Conservation (phyloP, 2,888 invertebrate genomes). For the Chalcosyrphus nemorum region DNA sequence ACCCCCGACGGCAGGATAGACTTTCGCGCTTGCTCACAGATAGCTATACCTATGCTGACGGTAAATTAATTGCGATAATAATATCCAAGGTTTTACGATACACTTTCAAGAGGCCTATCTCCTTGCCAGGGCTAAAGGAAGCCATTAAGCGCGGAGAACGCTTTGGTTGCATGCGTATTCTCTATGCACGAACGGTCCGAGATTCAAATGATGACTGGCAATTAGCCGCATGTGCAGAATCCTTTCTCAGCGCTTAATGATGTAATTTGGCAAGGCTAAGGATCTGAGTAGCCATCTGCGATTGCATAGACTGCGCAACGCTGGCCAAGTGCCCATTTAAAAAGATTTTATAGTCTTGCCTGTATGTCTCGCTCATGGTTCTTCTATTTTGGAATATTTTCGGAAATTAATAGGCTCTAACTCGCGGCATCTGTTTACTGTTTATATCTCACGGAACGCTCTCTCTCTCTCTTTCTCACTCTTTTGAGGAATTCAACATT, state of each 20-base stretch:
- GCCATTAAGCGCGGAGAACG: conserved; percentile 49
- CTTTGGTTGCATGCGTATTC: conserved; percentile 1
- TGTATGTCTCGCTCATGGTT: not conserved
- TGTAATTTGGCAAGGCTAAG: conserved; percentile 64
- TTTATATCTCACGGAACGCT: not conserved
- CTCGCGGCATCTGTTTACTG: conserved; percentile 1
- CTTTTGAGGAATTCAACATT: not conserved
- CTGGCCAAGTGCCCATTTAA: not conserved
- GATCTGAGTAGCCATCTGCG: conserved; percentile 17
- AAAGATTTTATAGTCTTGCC: not conserved
- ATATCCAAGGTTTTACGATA: conserved; percentile 58
- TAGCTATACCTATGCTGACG: too few species aligned
- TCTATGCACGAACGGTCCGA: not conserved
- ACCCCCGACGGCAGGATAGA: not conserved
- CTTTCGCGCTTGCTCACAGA: conserved; percentile 1
- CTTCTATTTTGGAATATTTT: not conserved
- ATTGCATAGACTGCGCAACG: not conserved
- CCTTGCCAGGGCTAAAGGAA: conserved; percentile 46
- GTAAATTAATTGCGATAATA: conserved; percentile 70
- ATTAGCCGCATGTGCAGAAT: conserved; percentile 60
- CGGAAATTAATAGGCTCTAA: not conserved
- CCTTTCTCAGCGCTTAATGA: conserved; percentile 59
- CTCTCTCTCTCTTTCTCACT: not conserved
- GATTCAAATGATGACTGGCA: conserved; percentile 64
- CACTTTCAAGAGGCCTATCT: conserved; percentile 28